Evolutionary conservation across 2,113 vertebrate genomes (phyloP), one percentile per base, ranked within the genome.

Genomic region (Bettongia penicillata): DNA sequence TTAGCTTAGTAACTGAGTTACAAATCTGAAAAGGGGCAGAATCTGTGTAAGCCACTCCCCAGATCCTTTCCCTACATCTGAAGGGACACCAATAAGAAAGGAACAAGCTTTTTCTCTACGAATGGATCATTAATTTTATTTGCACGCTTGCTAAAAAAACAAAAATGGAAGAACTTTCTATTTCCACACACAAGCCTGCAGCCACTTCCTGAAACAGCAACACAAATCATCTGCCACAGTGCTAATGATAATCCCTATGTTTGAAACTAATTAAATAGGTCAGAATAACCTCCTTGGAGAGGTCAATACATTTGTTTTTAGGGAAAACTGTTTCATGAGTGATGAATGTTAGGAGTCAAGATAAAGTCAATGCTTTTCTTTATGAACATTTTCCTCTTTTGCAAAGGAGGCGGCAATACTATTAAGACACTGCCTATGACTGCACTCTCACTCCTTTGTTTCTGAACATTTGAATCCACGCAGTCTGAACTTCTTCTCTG

Each of bases 61-160:
- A 43, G 16, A 84, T 5, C 61, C 6, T 37, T 7, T 57, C 55
- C 55, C 55, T 25, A 90, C 28, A 51, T 50, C 47, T 51, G 90
- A 31, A 6, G 90, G 48, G 90, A 31, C 3, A 28, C 10, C 90
- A 90, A 25, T 23, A 51, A 50, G 48, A 90, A 51, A 90, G 49
- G 48, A 84, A 43, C 68, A 19, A 26, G 48, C 25, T 48, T 31
- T 14, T 95, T 84, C 52, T 11, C 84, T 93, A 94, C 19, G 91
- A 96, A 96, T 91, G 22, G 47, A 91, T 95, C 49, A 48, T 95
- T 95, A 93, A 94, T 89, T 95, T 90, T 93, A 95, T 91, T 94
- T 97, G 53, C 37, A 95, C 91, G 37, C 10, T 47, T 93, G 92
- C 92, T 96, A 96, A 93, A 96, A 95, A 89, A 97, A n/a, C n/a